These are phyloP conservation scores for Azorinus chamasolen DNA, from an alignment of 2,888 invertebrate species.

Conservation along the genomic window DNA sequence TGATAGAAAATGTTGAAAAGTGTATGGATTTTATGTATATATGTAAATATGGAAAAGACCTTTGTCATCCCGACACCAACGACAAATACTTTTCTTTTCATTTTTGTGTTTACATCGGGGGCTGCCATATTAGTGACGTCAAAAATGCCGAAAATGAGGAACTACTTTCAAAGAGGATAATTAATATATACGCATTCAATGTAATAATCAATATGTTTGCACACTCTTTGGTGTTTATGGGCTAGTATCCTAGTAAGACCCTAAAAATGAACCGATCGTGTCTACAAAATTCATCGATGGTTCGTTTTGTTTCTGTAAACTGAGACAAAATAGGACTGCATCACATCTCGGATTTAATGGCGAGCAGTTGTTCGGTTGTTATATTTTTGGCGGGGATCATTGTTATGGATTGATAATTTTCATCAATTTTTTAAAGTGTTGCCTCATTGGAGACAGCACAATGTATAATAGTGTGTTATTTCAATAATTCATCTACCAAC, in stretches of 20 bases:
- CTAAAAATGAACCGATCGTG: no score
- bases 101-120: conserved; percentile 66
- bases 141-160: conserved; percentile 63
- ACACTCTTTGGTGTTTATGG: no score
- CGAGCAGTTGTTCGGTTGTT: conserved; percentile 73
- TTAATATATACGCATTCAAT: no score
- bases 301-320: background rate
- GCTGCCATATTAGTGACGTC: conserved; percentile 70
- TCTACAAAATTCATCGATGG: no score
- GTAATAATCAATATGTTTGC: no score
- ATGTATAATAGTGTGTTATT: conserved; percentile 29
- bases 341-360: conserved; percentile 22
- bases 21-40: background rate
- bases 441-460: conserved; percentile 17
- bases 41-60: conserved; percentile 85
- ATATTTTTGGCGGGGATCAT: conserved; percentile 84
- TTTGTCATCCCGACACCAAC: conserved; percentile 99
- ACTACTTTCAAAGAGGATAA: conserved; percentile 66
- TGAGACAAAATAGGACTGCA: conserved; percentile 16
- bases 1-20: no score
- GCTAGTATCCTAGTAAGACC: no score
- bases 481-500: conserved; percentile 38
- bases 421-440: conserved; percentile 34
- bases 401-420: conserved; percentile 73
- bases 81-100: conserved; percentile 90